Conservation (phyloP, 2,113 vertebrate species). For the Cheilinus undulatus region DNA sequence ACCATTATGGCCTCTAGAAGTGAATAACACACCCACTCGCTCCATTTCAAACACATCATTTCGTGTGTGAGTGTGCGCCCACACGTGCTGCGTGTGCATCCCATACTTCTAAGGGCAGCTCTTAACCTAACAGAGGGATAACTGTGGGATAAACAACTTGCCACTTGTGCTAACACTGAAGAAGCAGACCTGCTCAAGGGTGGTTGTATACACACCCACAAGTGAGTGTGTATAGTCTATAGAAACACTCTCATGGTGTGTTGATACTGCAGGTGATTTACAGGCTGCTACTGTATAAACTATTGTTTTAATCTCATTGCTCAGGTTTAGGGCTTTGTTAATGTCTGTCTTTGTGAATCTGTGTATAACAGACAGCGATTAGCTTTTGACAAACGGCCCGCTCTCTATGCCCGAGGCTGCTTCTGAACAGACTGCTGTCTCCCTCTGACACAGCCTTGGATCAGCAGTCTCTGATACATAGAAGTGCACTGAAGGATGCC, state of each 20-base stretch:
- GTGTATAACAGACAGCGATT: slow-evolving; percentile 70
- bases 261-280: slow-evolving; percentile 84
- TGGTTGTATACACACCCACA: slow-evolving; percentile 80
- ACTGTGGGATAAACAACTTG: slow-evolving; percentile 78
- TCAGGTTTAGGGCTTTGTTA: slow-evolving; percentile 65
- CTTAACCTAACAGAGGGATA: slow-evolving; percentile 69
- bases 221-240: slow-evolving; percentile 85
- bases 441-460: slow-evolving; percentile 34
- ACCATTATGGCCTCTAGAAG: slow-evolving; percentile 5
- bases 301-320: slow-evolving; percentile 78
- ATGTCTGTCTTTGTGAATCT: slow-evolving; percentile 57
- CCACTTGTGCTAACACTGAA: slow-evolving; percentile 70
- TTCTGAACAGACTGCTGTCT: slow-evolving; percentile 36
- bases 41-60: slow-evolving; percentile 16
- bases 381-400: slow-evolving; percentile 68
- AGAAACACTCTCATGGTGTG: slow-evolving; percentile 83
- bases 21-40: slow-evolving; percentile 27
- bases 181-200: slow-evolving; percentile 69
- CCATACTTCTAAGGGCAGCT: slow-evolving; percentile 47
- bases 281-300: slow-evolving; percentile 79
- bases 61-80: slow-evolving; percentile 15
- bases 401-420: slow-evolving; percentile 53
- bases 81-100: not conserved
- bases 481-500: slow-evolving; percentile 6
- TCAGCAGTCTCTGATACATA: slow-evolving; percentile 24